Conservation (phyloP, 2,888 invertebrate genomes). For the Heliothis peltigera region DNA sequence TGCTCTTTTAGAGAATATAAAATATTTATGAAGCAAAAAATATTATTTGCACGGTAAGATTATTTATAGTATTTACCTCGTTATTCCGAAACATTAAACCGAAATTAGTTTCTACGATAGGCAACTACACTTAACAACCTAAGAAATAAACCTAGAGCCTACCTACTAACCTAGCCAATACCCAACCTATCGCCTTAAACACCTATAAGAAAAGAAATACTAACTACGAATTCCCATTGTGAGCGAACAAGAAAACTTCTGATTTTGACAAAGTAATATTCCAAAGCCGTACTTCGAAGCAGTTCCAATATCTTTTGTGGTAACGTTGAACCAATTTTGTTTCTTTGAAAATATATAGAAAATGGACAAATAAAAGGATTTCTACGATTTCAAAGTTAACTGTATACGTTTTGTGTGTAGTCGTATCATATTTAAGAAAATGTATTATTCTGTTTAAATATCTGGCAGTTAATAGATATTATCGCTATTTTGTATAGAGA, state of each 20-base stretch:
- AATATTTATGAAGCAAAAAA: too few relatives aligned
- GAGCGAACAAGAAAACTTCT: slow-evolving; percentile 18
- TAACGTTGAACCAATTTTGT: slow-evolving; percentile 20
- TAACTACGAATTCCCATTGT: neutral
- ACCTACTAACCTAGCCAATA: neutral
- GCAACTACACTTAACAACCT: too few relatives aligned
- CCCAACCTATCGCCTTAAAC: neutral
- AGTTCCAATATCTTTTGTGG: slow-evolving; percentile 44
- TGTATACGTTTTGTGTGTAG: too few relatives aligned
- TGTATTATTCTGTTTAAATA: too few relatives aligned
- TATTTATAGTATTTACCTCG: too few relatives aligned
- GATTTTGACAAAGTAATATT: slow-evolving; percentile 40
- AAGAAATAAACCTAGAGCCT: neutral
- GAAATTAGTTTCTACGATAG: too few relatives aligned
- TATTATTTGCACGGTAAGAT: too few relatives aligned
- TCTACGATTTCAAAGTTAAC: slow-evolving; percentile 11
- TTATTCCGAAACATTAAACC: too few relatives aligned
- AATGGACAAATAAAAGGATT: neutral
- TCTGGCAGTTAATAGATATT: too few relatives aligned
- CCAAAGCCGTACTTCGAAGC: slow-evolving; percentile 4
- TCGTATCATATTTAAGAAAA: too few relatives aligned
- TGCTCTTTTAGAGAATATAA: too few relatives aligned
- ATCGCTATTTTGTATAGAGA: too few relatives aligned
- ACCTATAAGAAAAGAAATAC: neutral
- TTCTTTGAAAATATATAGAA: slow-evolving; percentile 22